These are phyloP conservation scores for Melanotus villosus DNA, from an alignment of 2,888 invertebrate genomes.

Conservation along the genomic window DNA sequence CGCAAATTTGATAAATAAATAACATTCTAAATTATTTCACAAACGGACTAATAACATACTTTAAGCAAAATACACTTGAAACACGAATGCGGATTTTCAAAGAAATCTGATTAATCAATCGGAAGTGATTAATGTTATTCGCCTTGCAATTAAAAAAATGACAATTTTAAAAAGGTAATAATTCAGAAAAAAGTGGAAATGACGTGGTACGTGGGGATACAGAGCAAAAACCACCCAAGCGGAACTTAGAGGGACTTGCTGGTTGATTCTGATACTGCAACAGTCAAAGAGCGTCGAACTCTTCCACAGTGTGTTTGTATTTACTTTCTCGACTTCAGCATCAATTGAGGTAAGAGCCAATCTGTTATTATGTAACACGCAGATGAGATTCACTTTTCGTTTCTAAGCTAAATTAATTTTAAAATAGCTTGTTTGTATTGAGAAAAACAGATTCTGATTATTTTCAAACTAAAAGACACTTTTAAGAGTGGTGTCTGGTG, in stretches of 20 bases:
- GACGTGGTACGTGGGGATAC: constrained; percentile 23
- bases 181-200: constrained; percentile 2
- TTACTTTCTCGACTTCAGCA: constrained; percentile 4
- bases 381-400: too few species aligned
- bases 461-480: not conserved
- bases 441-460: not conserved
- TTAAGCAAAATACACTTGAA: too few species aligned
- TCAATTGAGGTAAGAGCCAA: constrained; percentile 12
- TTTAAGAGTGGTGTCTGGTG: not conserved
- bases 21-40: too few species aligned
- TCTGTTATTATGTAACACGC: not conserved
- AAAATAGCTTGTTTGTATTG: too few species aligned
- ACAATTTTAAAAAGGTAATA: too few species aligned
- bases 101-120: too few species aligned
- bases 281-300: constrained; percentile 30
- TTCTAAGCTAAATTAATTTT: too few species aligned
- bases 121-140: too few species aligned
- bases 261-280: not conserved
- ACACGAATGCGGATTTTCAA: too few species aligned
- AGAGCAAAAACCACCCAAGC: not conserved
- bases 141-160: not conserved
- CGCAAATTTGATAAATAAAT: too few species aligned
- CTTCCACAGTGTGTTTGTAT: constrained; percentile 16
- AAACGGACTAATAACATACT: too few species aligned
- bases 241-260: not conserved